Evolutionary conservation across 2,888 invertebrate species (phyloP).

Genomic region (Blastobasis lacticolella): DNA sequence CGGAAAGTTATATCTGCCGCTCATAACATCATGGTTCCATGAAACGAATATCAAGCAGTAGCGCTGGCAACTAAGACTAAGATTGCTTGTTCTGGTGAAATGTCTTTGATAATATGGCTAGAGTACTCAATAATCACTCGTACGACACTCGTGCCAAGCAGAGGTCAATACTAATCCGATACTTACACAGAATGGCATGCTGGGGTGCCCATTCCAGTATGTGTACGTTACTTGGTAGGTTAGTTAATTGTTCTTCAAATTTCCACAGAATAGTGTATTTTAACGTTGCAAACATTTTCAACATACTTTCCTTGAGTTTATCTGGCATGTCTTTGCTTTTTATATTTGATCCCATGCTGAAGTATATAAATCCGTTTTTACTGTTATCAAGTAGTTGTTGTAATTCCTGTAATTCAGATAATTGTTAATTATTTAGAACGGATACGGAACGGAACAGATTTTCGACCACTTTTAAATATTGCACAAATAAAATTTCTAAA

Average conservation of each 20-base stretch:
- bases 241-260: conserved; percentile 35
- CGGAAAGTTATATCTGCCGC: too few relatives aligned
- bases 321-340: conserved; percentile 35
- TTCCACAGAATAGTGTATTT: conserved; percentile 54
- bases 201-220: conserved; percentile 53
- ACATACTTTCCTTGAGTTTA: conserved; percentile 24
- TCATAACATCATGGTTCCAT: too few relatives aligned
- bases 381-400: conserved; percentile 42
- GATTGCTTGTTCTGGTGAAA: too few relatives aligned
- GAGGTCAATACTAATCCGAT: not conserved
- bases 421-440: not conserved
- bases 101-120: too few relatives aligned
- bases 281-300: conserved; percentile 35
- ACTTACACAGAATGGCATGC: conserved; percentile 43
- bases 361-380: conserved; percentile 44
- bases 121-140: too few relatives aligned
- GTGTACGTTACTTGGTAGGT: conserved; percentile 43
- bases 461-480: too few relatives aligned
- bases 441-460: too few relatives aligned
- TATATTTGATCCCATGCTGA: conserved; percentile 47
- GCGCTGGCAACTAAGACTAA: too few relatives aligned
- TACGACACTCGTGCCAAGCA: too few relatives aligned
- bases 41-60: too few relatives aligned
- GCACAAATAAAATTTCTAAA: too few relatives aligned
- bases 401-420: conserved; percentile 32